Evolutionary conservation across 2,888 invertebrate species (phyloP).

Genomic region (Geophilus truncorum): DNA sequence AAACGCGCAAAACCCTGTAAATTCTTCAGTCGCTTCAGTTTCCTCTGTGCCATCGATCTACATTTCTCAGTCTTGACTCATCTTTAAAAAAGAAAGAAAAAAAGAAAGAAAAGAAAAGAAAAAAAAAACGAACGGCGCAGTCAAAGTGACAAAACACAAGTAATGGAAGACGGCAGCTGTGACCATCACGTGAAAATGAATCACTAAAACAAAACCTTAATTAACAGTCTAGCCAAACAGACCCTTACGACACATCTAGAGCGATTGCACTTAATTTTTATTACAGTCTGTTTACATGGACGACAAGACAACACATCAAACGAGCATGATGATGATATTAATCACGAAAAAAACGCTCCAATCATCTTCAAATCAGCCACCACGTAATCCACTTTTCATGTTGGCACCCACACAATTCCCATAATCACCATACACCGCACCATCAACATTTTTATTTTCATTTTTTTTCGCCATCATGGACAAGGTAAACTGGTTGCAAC

Average conservation of each 20-base stretch:
- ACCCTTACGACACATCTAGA: too few relatives aligned
- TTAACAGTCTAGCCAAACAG: background rate
- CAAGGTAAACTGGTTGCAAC: conserved; percentile 11
- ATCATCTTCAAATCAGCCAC: background rate
- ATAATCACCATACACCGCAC: background rate
- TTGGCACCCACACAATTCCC: background rate
- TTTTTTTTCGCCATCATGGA: background rate
- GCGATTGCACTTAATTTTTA: background rate
- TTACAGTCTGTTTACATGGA: background rate
- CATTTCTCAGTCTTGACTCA: background rate
- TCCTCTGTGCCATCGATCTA: background rate
- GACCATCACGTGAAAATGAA: conserved; percentile 5
- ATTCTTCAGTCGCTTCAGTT: too few relatives aligned
- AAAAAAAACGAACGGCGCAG: background rate
- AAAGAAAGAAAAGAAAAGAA: background rate
- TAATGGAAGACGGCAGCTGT: background rate
- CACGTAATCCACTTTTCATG: background rate
- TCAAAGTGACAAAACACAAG: background rate
- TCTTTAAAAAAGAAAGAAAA: background rate
- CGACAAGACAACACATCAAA: too few relatives aligned
- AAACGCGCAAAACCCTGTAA: too few relatives aligned
- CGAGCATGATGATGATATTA: background rate
- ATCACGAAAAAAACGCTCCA: background rate
- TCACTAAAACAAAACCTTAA: background rate
- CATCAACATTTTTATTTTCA: background rate